A percentile compares a stretch with the other conserved stretches of the same genome.
Evolutionary conservation across 2,797 vertebrate species (phyloP).

Genomic region (Notolepis coatsorum): DNA sequence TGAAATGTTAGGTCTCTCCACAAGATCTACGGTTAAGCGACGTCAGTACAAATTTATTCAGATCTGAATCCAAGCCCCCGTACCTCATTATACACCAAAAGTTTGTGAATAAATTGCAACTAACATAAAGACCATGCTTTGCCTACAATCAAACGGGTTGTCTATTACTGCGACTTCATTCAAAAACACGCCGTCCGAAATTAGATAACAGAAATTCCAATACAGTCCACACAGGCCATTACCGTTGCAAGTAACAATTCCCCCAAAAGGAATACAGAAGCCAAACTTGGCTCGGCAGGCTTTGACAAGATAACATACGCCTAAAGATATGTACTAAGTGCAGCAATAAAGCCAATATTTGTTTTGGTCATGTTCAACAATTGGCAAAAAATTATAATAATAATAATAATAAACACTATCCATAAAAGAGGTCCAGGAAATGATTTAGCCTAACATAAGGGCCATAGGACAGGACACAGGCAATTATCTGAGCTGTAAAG

Average conservation of each 20-base stretch:
- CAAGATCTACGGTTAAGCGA: neutral
- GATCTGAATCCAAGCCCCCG: neutral
- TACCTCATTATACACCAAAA: neutral
- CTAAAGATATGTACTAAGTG: slow-evolving; percentile 18
- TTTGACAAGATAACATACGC: slow-evolving; percentile 38
- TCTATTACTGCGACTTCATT: slow-evolving; percentile 4
- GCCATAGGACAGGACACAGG: slow-evolving; percentile 74
- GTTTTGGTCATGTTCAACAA: slow-evolving; percentile 55
- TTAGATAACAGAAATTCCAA: slow-evolving; percentile 44
- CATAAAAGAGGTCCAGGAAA: slow-evolving; percentile 70
- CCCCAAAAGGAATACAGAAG: slow-evolving; percentile 71
- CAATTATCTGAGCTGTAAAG: slow-evolving; percentile 76
- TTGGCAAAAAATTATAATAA: slow-evolving; percentile 62
- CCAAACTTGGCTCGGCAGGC: slow-evolving; percentile 69
- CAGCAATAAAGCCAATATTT: slow-evolving; percentile 38
- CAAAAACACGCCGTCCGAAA: slow-evolving; percentile 26
- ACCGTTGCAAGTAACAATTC: slow-evolving; percentile 67
- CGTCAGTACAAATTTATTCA: neutral
- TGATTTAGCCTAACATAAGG: slow-evolving; percentile 74
- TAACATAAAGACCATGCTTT: neutral
- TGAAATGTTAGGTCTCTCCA: neutral
- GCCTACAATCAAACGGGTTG: slow-evolving; percentile 10
- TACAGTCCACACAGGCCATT: slow-evolving; percentile 37
- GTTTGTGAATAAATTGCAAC: neutral
- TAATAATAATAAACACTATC: no score